Conservation (phyloP, 1,140 invertebrate genomes). For the Drosophila bipectinata region DNA sequence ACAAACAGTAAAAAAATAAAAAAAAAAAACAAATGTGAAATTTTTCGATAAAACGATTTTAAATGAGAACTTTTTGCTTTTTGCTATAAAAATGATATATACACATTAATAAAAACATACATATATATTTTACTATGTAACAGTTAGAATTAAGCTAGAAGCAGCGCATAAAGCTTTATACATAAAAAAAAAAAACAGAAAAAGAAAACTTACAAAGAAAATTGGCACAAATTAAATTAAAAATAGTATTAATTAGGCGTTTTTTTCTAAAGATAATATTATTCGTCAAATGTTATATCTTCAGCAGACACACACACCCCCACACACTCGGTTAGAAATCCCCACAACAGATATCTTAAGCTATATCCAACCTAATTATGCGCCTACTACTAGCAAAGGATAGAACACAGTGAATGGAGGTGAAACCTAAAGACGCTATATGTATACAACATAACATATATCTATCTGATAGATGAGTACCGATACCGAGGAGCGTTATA, state of each 20-base stretch:
- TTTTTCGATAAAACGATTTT: constrained; percentile 70
- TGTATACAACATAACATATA: constrained; percentile 49
- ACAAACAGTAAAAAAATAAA: constrained; percentile 36
- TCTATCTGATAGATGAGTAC: constrained; percentile 36
- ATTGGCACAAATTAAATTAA: constrained; percentile 45
- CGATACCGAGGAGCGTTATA: constrained; percentile 43
- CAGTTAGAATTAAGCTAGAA: constrained; percentile 39
- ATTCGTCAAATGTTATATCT: constrained; percentile 31
- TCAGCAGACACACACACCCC: constrained; percentile 11
- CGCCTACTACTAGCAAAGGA: constrained; percentile 53
- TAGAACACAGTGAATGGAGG: constrained; percentile 26
- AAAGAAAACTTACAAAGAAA: constrained; percentile 31
- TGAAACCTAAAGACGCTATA: constrained; percentile 72
- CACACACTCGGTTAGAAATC: constrained; percentile 13
- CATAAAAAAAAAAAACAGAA: constrained; percentile 18
- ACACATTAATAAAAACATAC: constrained; percentile 17
- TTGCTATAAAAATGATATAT: constrained; percentile 49
- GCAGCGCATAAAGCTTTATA: constrained; percentile 66
- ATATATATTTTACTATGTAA: constrained; percentile 67
- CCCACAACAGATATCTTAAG: constrained; percentile 51
- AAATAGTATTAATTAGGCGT: constrained; percentile 42
- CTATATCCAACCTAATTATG: constrained; percentile 44
- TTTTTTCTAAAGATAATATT: constrained; percentile 24
- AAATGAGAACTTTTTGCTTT: constrained; percentile 44
- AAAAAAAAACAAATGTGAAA: constrained; percentile 31